These are phyloP conservation scores for Natator depressus DNA, from an alignment of 2,113 vertebrate species.

Conservation along the genomic window DNA sequence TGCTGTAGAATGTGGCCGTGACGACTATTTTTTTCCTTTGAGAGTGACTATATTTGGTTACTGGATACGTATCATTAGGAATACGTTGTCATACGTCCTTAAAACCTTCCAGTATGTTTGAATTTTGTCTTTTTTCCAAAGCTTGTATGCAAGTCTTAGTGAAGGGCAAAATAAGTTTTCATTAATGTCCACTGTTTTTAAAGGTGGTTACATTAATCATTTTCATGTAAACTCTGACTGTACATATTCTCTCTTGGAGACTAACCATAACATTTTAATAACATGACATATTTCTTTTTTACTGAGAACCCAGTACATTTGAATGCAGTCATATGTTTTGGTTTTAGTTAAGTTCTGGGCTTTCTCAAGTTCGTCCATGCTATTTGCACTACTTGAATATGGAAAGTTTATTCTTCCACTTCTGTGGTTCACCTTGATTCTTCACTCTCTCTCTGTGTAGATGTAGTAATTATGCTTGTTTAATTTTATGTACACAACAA, in stretches of 20 bases:
- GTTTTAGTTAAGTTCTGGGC: conserved; percentile 71
- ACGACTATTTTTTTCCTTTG: not conserved
- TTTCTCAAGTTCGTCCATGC: conserved; percentile 41
- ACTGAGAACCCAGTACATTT: conserved; percentile 68
- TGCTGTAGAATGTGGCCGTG: not conserved
- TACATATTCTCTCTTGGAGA: conserved; percentile 70
- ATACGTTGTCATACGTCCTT: not conserved
- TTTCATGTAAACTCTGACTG: conserved; percentile 58
- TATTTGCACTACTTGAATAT: conserved; percentile 53
- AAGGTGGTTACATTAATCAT: conserved; percentile 35
- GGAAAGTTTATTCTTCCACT: conserved; percentile 48
- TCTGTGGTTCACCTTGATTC: conserved; percentile 28
- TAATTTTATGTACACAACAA: not conserved
- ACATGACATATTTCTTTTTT: conserved; percentile 75
- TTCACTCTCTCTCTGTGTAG: conserved; percentile 40
- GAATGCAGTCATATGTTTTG: conserved; percentile 65
- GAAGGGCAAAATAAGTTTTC: conserved; percentile 30
- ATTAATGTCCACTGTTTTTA: conserved; percentile 59
- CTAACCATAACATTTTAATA: conserved; percentile 74
- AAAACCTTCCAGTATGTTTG: not conserved
- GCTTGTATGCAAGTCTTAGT: conserved; percentile 28
- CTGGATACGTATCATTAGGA: not conserved
- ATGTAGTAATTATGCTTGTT: not conserved
- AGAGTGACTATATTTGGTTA: not conserved
- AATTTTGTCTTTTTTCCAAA: not conserved